These are phyloP conservation scores for human (Homo sapiens) DNA, from an alignment of 2,113 vertebrate genomes.

Conservation along the genomic window DNA sequence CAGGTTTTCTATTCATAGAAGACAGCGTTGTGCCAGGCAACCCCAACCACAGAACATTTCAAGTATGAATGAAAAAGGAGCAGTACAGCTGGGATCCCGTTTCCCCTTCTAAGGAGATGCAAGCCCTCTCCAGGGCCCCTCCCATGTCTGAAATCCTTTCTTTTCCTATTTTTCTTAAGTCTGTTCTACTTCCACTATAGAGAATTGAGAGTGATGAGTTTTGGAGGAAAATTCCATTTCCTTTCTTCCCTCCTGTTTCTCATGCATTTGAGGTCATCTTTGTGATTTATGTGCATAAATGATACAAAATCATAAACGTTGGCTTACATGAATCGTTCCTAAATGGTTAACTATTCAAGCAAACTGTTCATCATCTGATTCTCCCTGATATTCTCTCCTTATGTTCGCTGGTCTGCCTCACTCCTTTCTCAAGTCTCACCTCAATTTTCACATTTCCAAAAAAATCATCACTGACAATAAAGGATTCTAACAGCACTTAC, in stretches of 20 bases:
- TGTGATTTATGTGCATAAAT: not conserved
- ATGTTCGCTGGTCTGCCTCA: not conserved
- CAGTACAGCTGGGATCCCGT: not conserved
- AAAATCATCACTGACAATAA: not conserved
- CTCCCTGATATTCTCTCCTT: not conserved
- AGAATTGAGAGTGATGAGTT: not conserved
- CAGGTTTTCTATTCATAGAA: constrained; percentile 23
- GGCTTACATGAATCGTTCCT: not conserved
- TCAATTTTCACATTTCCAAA: not conserved
- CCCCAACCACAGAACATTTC: not conserved
- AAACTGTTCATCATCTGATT: not conserved
- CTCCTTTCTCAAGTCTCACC: not conserved
- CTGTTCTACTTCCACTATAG: not conserved
- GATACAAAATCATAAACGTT: not conserved
- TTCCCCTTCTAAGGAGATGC: not conserved
- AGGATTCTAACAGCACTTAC: not conserved
- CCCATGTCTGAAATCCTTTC: not conserved
- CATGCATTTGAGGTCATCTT: not conserved
- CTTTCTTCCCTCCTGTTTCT: not conserved
- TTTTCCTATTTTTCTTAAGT: not conserved
- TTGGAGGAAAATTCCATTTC: not conserved
- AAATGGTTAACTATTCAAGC: not conserved
- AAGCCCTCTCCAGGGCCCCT: not conserved
- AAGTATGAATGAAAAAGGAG: not conserved
- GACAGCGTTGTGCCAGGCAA: not conserved